phyloP scores from a whole-genome alignment of 35 echinoderm and acorn worm genomes.

The Acanthaster planci region DNA sequence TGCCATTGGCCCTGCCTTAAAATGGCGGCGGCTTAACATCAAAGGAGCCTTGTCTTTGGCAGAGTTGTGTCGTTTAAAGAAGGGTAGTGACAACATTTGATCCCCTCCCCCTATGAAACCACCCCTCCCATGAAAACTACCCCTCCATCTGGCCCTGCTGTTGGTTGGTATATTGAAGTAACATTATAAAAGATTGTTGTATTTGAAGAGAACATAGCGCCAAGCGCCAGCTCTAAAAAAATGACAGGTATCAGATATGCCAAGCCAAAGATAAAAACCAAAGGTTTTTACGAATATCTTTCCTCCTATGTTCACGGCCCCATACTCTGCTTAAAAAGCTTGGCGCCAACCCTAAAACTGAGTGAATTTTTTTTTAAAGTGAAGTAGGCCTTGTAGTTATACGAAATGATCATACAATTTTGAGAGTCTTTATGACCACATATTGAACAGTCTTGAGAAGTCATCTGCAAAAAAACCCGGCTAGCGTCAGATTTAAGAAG shows the following conservation, averaged over 20 bases:
- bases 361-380: not conserved
- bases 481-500: not conserved
- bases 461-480: not conserved
- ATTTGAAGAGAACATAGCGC: not conserved
- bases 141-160: not conserved
- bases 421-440: not conserved
- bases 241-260: not conserved
- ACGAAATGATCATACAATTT: not conserved
- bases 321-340: conserved; percentile 17
- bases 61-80: not conserved
- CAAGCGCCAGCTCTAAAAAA: not conserved
- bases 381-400: not conserved
- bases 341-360: not conserved
- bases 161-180: not conserved
- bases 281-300: conserved; percentile 17
- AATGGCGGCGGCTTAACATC: conserved; percentile 3
- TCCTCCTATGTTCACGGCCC: not conserved
- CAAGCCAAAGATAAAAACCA: conserved; percentile 4
- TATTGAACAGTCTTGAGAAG: not conserved
- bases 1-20: not conserved
- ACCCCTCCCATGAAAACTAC: too few species aligned
- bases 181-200: not conserved
- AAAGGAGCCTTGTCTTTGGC: not conserved
- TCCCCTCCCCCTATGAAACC: too few species aligned
- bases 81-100: not conserved